Conservation (phyloP, 2,797 vertebrate genomes). For the Paratrypauchen microcephalus region DNA sequence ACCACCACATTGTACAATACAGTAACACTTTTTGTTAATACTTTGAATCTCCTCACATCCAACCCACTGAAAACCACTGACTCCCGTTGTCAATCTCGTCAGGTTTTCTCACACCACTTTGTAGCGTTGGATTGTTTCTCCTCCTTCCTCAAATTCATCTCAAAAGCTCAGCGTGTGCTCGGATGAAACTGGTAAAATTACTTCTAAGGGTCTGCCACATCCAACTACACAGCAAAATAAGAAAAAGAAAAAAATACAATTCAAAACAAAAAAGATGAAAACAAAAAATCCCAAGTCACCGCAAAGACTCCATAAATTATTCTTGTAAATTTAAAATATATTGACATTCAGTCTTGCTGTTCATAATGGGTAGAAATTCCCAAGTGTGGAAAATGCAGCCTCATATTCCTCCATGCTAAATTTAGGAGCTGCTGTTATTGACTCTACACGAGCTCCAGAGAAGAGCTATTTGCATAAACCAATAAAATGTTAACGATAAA, state of each 20-base stretch:
- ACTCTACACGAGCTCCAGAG: neutral
- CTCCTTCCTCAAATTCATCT: conserved; percentile 10
- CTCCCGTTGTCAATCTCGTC: neutral
- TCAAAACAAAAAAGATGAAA: neutral
- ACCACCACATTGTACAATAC: too few relatives aligned
- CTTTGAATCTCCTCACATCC: neutral
- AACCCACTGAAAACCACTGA: neutral
- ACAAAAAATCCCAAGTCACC: neutral
- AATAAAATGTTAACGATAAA: conserved; percentile 4
- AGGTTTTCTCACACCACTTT: neutral
- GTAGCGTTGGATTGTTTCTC: neutral
- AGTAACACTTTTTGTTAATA: neutral
- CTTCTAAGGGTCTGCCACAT: too few relatives aligned
- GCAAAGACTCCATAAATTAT: neutral
- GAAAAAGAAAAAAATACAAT: too few relatives aligned
- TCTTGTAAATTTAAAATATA: neutral
- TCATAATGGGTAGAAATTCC: neutral
- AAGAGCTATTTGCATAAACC: conserved; percentile 2
- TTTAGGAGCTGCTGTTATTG: neutral
- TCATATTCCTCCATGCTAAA: neutral
- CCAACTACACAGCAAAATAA: too few relatives aligned
- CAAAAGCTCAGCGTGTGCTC: conserved; percentile 5
- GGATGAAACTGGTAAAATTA: too few relatives aligned
- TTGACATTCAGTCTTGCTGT: neutral
- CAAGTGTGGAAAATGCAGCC: neutral